Base-by-base conservation (phyloP, 2,888 invertebrate species). In the Zygaena filipendulae region DNA sequence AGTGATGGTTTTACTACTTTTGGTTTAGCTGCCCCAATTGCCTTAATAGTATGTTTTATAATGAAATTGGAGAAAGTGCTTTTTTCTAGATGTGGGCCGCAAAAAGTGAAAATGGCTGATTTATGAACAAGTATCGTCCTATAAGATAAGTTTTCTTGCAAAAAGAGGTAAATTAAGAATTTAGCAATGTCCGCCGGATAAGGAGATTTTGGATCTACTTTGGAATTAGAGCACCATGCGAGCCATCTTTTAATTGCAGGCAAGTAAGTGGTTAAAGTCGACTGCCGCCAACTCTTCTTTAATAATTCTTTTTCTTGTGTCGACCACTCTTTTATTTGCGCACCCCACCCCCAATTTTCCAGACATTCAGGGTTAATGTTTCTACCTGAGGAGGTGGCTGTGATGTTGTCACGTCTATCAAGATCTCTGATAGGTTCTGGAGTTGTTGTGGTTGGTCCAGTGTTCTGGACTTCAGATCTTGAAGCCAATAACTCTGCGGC, bases 301-400 rank as follows among this genome's bases (percentile, higher is more conserved):
- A 40, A 13, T 13, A 34, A 10, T 2, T 32, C 4, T 25, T 29
- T 33, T 13, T 38, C 35, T 21, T 32, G 10, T 4, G 3, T 3
- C 23, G 23, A 23, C 38, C 40, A 34, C 7, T 28, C 2, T 3
- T 21, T 12, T 19, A 36, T 21, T 13, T 24, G 13, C 4, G 25
- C 13, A 4, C 21, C 26, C 41, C 40, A 40, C 41, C 40, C 36
- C 39, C 37, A 41, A 39, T 19, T 25, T 18, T 31, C 37, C 36
- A 41, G 3, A 29, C 33, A 9, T 30, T 21, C 2, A 40, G 29
- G 6, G 16, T 10, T 9, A 38, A 8, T 12, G 13, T 19, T 1
- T 39, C 27, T 8, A 33, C 25, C 10, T 33, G 32, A 11, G 34
- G 32, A 4, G 36, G 36, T n/a, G 20, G 12, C 8, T 3, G 13